Percentiles rank a stretch among this genome's conserved stretches.
phyloP scores from a whole-genome alignment of 1,140 invertebrate species.

The Matsumurasca onukii region DNA sequence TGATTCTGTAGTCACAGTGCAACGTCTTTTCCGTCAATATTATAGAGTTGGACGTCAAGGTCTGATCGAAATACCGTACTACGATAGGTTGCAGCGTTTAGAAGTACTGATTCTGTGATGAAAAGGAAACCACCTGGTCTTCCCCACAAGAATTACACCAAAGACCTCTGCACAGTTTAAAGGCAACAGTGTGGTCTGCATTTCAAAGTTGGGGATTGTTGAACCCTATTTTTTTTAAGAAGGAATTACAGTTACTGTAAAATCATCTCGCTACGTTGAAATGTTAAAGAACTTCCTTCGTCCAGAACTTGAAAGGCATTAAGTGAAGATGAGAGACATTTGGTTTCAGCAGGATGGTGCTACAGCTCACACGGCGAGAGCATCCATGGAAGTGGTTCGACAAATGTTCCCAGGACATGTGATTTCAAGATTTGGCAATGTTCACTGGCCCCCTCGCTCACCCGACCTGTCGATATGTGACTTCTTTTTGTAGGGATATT shows the following conservation, averaged over 20 bases:
- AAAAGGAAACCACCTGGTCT: constrained; percentile 33
- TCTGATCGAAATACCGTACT: constrained; percentile 33
- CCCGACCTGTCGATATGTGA: too few species aligned
- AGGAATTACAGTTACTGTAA: constrained; percentile 34
- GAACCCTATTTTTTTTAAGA: constrained; percentile 36
- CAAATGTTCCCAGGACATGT: too few species aligned
- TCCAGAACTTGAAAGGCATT: constrained; percentile 32
- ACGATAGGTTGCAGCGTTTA: constrained; percentile 36
- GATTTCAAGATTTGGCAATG: too few species aligned
- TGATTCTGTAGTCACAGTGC: constrained; percentile 30
- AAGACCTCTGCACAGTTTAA: too few species aligned
- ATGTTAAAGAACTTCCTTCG: constrained; percentile 36
- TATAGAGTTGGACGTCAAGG: constrained; percentile 29
- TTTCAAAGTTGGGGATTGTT: too few species aligned
- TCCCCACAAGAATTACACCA: too few species aligned
- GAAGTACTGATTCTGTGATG: constrained; percentile 34
- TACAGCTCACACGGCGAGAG: too few species aligned
- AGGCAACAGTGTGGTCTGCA: too few species aligned
- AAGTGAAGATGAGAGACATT: background rate
- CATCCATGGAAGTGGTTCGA: too few species aligned
- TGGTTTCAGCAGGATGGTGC: too few species aligned
- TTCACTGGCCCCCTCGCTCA: too few species aligned
- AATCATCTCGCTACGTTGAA: constrained; percentile 35
- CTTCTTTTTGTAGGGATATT: too few species aligned
- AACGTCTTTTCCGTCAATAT: constrained; percentile 30